phyloP scores from a whole-genome alignment of 2,888 invertebrate species.

The Perithous albicinctus region DNA sequence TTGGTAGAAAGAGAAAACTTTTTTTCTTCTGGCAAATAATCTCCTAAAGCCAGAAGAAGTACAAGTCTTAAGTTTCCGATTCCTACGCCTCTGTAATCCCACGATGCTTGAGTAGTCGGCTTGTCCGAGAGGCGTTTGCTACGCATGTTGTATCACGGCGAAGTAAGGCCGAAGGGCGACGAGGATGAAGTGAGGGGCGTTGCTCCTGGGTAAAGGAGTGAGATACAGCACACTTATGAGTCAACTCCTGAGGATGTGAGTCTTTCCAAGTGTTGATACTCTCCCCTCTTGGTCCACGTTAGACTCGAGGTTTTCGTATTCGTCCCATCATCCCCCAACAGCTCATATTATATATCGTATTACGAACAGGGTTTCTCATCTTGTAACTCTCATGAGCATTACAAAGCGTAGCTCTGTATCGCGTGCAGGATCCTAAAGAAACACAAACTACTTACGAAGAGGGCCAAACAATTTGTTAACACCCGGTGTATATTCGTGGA shows the following conservation, averaged over 20 bases:
- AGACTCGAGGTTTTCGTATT: constrained; percentile 42
- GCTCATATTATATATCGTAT: constrained; percentile 45
- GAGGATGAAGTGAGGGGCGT: background rate
- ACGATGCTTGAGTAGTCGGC: background rate
- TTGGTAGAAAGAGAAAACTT: constrained; percentile 6
- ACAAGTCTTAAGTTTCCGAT: constrained; percentile 17
- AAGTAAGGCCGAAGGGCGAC: constrained; percentile 29
- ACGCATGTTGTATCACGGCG: constrained; percentile 13
- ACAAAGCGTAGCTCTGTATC: background rate
- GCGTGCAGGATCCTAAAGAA: background rate
- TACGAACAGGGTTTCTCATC: constrained; percentile 46
- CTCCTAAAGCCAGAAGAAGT: background rate
- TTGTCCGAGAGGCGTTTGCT: background rate
- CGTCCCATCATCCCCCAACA: constrained; percentile 25
- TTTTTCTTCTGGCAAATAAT: constrained; percentile 12
- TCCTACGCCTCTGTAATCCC: constrained; percentile 5
- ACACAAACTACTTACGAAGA: background rate
- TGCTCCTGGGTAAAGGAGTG: background rate
- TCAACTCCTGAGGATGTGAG: constrained; percentile 64
- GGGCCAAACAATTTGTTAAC: constrained; percentile 4
- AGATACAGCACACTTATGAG: constrained; percentile 1
- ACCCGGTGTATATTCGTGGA: background rate
- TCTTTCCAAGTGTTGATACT: constrained; percentile 74
- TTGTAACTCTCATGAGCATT: constrained; percentile 17
- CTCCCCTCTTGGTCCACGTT: constrained; percentile 56